These are phyloP conservation scores for Phortica magna DNA, from an alignment of 2,888 invertebrate genomes.

Conservation along the genomic window DNA sequence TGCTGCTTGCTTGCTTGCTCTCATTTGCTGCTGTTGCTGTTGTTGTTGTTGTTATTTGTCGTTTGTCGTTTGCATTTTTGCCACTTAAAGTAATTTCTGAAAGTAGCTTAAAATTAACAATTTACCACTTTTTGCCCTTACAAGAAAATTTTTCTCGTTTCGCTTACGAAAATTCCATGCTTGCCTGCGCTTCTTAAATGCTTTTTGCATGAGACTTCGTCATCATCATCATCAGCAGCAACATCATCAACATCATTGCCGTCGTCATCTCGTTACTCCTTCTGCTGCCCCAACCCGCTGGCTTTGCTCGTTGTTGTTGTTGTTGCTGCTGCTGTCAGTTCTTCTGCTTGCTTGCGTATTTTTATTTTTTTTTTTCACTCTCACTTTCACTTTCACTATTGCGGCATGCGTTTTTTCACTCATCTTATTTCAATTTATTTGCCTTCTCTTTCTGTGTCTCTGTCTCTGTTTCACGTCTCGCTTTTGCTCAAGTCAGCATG, in stretches of 20 bases:
- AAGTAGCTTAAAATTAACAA: conserved; percentile 66
- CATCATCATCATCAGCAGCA: neutral
- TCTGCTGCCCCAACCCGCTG: neutral
- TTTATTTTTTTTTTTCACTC: neutral
- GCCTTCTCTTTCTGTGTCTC: neutral
- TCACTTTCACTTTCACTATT: neutral
- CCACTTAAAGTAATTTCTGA: conserved; percentile 45
- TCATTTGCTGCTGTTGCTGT: neutral
- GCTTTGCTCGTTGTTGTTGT: neutral
- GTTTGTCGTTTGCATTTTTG: conserved; percentile 39
- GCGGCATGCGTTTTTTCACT: neutral
- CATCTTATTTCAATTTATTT: neutral
- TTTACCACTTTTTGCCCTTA: conserved; percentile 62
- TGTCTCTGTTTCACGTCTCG: neutral
- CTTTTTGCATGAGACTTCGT: conserved; percentile 8
- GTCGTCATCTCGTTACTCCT: neutral
- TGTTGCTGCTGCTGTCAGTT: neutral
- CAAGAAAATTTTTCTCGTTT: conserved; percentile 53
- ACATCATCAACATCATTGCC: neutral
- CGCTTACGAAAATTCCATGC: conserved; percentile 3
- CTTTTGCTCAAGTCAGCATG: neutral
- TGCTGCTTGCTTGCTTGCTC: neutral
- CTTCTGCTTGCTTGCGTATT: neutral
- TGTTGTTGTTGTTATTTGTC: neutral
- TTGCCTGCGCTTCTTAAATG: neutral